Conservation (phyloP, 2,888 invertebrate genomes). For the Morpho achilles region DNA sequence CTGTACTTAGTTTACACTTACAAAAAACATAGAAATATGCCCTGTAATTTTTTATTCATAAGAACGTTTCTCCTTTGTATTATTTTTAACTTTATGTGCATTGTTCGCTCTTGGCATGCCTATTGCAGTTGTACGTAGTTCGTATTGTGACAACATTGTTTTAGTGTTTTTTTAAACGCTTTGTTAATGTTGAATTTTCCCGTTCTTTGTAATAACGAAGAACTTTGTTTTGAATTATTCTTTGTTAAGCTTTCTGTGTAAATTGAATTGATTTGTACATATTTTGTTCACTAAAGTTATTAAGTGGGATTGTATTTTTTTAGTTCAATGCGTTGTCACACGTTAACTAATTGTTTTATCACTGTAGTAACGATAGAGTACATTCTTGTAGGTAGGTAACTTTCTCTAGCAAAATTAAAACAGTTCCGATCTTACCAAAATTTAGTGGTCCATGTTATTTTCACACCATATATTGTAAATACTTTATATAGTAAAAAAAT, state of each 20-base stretch:
- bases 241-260: neutral
- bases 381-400: too few species aligned
- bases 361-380: too few species aligned
- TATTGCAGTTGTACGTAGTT: constrained; percentile 26
- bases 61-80: constrained; percentile 13
- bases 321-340: too few species aligned
- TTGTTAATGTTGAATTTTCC: constrained; percentile 18
- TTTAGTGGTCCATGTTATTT: too few species aligned
- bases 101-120: constrained; percentile 22
- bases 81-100: constrained; percentile 8
- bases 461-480: too few species aligned
- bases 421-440: too few species aligned
- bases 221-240: constrained; percentile 3
- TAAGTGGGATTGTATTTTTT: too few species aligned
- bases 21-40: constrained; percentile 9
- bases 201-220: constrained; percentile 11
- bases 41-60: constrained; percentile 10
- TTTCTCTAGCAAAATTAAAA: too few species aligned
- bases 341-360: too few species aligned
- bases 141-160: constrained; percentile 27
- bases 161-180: constrained; percentile 17
- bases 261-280: too few species aligned
- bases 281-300: too few species aligned
- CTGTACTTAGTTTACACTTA: constrained; percentile 29
- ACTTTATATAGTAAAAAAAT: too few species aligned